Evolutionary conservation across 1,140 invertebrate species (phyloP), one percentile per base, ranked within the genome.

Genomic region (Laupala kohalensis): DNA sequence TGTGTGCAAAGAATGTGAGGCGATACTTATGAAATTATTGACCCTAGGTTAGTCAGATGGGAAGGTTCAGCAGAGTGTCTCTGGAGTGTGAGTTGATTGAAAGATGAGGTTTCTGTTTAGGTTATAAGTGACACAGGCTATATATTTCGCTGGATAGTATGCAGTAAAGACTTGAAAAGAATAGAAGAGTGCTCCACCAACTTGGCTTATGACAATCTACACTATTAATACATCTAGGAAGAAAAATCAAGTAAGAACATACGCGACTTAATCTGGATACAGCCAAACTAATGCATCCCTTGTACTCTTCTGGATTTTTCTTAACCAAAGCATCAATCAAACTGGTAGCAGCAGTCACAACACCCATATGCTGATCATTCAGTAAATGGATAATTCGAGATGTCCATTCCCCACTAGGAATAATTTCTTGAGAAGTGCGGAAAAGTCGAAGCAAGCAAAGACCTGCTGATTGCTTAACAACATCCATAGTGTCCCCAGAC

Each of bases 401-500:
- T 6, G 97, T 98, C 96, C 97, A 99, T 84, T 99, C 97, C 70
- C 96, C 95, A 72, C 93, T 93, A 67, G 95, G 96, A 78, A 99
- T 96, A 26, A 98, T 92, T 86, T 98, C 89, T 76, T 95, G 90
- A 75, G 92, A 91, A 72, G 95, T 97, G 67, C 98, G 87, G 78
- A 99, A 91, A 29, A 99, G 83, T 75, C 96, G 88, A 68, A 99
- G 83, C 67, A 99, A 85, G 80, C 97, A 99, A 3, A 99, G 84
- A 64, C 97, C 97, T 74, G 98, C 97, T 77, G 96, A 98, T 83
- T 99, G 98, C 83, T 99, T 99, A 1, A 99, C 97, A 67, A 98
- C 94, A 84, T 99, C 98, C 88, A 99, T 98, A 4, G 97, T 99
- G 81, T 99, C 97, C 93, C 94, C 96, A 72, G 97, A 98, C 25